Percentiles rank a stretch among this genome's conserved stretches.
Evolutionary conservation across 1,140 invertebrate genomes (phyloP).

Genomic region (Adelges cooleyi): DNA sequence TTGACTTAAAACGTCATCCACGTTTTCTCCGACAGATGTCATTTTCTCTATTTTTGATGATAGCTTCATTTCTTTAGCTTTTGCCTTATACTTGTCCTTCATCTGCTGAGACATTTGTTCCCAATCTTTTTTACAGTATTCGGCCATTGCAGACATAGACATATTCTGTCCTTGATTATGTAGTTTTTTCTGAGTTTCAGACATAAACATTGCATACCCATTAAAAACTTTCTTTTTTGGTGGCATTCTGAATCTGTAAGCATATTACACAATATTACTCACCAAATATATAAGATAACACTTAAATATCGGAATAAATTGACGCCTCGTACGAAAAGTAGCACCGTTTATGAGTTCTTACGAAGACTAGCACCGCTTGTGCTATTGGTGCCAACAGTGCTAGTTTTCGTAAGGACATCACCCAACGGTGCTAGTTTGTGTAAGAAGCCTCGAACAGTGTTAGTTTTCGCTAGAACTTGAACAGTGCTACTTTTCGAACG

Average conservation of each 20-base stretch:
- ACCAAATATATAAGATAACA: too few relatives aligned
- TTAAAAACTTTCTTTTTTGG: not conserved
- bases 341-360: too few relatives aligned
- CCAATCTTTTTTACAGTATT: conserved; percentile 9
- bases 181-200: not conserved
- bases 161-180: not conserved
- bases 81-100: not conserved
- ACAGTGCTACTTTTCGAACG: too few relatives aligned
- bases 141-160: not conserved
- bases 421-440: too few relatives aligned
- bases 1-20: not conserved
- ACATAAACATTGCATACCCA: not conserved
- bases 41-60: not conserved
- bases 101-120: not conserved
- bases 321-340: too few relatives aligned
- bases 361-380: too few relatives aligned
- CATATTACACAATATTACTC: too few relatives aligned
- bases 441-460: too few relatives aligned
- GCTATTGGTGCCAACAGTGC: too few relatives aligned
- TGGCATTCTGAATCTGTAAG: not conserved
- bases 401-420: too few relatives aligned
- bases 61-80: not conserved
- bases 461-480: too few relatives aligned
- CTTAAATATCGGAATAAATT: too few relatives aligned
- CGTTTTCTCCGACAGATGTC: not conserved